Percentiles rank a stretch among this genome's conserved stretches.
Evolutionary conservation across 2,113 vertebrate genomes (phyloP).

Genomic region (Ondatra zibethicus): DNA sequence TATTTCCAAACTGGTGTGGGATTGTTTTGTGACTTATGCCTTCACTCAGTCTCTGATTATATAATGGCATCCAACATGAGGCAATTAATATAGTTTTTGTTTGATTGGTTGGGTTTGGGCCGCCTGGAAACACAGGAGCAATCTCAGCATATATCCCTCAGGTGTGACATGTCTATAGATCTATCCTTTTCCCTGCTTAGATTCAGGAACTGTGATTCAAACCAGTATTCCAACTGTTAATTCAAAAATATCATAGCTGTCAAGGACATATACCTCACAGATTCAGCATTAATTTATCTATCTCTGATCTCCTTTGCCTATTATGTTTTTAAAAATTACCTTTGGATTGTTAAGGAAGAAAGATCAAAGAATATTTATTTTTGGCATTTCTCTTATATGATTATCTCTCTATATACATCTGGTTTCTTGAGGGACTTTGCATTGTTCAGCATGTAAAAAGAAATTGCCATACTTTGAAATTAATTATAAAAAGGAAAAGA

Average conservation of each 20-base stretch:
- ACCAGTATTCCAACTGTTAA: background rate
- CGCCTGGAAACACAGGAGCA: too few relatives aligned
- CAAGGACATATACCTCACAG: background rate
- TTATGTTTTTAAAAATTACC: background rate
- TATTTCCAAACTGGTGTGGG: too few relatives aligned
- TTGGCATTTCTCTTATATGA: background rate
- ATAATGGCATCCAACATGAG: too few relatives aligned
- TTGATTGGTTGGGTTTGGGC: too few relatives aligned
- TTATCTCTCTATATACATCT: background rate
- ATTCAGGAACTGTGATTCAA: background rate
- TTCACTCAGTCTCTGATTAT: too few relatives aligned
- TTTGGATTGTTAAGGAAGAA: background rate
- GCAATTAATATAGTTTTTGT: too few relatives aligned
- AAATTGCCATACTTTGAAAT: background rate
- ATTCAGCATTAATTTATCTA: background rate
- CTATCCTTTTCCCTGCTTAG: background rate
- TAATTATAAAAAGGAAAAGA: background rate
- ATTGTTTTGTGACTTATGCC: too few relatives aligned
- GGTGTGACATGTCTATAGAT: background rate
- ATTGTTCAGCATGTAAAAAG: constrained; percentile 3
- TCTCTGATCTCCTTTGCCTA: background rate
- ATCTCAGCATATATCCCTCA: background rate
- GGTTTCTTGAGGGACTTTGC: background rate
- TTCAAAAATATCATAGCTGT: background rate
- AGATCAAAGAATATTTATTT: background rate